phyloP scores from a whole-genome alignment of 2,113 vertebrate genomes.

The Rhinolophus sinicus region DNA sequence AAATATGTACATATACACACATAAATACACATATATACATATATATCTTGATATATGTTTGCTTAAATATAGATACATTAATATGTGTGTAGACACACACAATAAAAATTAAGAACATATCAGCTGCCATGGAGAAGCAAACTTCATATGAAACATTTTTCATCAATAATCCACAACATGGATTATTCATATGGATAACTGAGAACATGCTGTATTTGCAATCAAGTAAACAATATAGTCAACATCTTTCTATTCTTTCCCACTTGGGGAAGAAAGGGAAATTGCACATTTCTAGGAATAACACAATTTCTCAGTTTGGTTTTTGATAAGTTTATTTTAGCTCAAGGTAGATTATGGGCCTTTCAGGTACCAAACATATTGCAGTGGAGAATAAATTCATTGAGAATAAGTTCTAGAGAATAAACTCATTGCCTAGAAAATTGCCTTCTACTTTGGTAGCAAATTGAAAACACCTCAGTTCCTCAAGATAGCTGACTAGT shows the following conservation, averaged over 20 bases:
- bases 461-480: neutral
- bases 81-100: neutral
- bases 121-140: neutral
- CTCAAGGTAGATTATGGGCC: neutral
- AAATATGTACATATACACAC: neutral
- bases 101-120: neutral
- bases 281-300: neutral
- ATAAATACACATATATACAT: neutral
- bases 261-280: neutral
- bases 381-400: too few species aligned
- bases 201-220: slow-evolving; percentile 4
- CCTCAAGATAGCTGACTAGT: neutral
- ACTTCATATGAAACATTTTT: slow-evolving; percentile 32
- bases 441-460: neutral
- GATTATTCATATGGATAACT: neutral
- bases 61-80: neutral
- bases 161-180: neutral
- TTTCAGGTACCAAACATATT: neutral
- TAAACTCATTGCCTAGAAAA: neutral
- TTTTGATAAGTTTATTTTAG: slow-evolving; percentile 24
- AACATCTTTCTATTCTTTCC: neutral
- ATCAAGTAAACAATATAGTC: neutral
- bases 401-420: neutral
- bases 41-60: neutral
- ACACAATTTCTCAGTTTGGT: neutral